A percentile compares a stretch with the other conserved stretches of the same genome.
phyloP scores from a whole-genome alignment of 2,797 vertebrate genomes.

The Sarcoramphus papa region DNA sequence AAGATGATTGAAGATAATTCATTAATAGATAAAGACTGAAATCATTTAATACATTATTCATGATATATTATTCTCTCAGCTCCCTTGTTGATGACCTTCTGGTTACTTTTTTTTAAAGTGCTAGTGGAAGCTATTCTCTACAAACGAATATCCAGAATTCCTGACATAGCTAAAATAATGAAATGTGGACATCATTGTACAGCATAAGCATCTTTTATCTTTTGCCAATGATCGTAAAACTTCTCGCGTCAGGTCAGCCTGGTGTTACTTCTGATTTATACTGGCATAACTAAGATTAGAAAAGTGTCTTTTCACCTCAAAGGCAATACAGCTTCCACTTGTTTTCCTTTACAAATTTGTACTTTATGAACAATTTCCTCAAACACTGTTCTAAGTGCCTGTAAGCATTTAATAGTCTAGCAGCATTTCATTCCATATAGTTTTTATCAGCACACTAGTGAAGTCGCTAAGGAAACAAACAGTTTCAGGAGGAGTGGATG shows the following conservation, averaged over 20 bases:
- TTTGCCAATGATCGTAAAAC: background rate
- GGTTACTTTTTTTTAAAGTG: slow-evolving; percentile 1
- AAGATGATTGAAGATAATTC: slow-evolving; percentile 63
- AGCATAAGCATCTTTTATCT: background rate
- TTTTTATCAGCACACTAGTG: background rate
- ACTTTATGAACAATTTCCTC: background rate
- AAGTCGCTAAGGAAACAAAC: background rate
- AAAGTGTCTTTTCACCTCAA: background rate
- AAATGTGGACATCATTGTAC: background rate
- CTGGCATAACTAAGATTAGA: background rate
- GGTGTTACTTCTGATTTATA: background rate
- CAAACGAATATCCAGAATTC: slow-evolving; percentile 5
- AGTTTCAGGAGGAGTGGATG: background rate
- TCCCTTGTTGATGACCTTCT: slow-evolving; percentile 61
- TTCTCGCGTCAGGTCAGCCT: background rate
- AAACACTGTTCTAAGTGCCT: background rate
- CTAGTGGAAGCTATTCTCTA: slow-evolving; percentile 13
- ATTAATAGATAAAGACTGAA: slow-evolving; percentile 63
- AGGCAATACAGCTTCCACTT: background rate
- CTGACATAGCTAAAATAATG: slow-evolving; percentile 6
- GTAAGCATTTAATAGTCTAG: background rate
- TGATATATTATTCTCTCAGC: slow-evolving; percentile 40
- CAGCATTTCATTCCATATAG: background rate
- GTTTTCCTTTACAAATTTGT: background rate
- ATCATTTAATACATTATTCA: slow-evolving; percentile 63